A percentile compares a stretch with the other conserved stretches of the same genome.
Evolutionary conservation across 2,797 vertebrate species (phyloP).

Genomic region (Crenuchus spilurus): DNA sequence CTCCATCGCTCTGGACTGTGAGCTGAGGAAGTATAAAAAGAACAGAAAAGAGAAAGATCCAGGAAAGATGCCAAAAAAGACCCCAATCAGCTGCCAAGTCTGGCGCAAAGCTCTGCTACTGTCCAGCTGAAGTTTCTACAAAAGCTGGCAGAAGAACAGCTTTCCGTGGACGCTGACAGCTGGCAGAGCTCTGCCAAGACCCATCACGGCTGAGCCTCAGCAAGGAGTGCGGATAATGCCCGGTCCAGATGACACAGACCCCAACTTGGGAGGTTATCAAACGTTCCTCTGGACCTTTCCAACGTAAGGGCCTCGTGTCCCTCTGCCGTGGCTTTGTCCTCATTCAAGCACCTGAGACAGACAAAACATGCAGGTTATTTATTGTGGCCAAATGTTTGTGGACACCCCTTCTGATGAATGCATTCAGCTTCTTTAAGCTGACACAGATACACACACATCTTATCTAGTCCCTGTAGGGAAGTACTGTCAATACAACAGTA

Average conservation of each 20-base stretch:
- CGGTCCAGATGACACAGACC: background rate
- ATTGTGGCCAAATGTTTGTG: too few species aligned
- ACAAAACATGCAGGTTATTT: too few species aligned
- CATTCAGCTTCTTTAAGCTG: too few species aligned
- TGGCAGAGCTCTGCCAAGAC: background rate
- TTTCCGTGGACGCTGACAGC: background rate
- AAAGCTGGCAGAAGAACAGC: background rate
- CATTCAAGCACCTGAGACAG: too few species aligned
- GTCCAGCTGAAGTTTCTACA: background rate
- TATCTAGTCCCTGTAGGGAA: too few species aligned
- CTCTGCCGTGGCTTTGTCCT: too few species aligned
- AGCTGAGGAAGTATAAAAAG: background rate
- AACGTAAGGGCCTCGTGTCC: too few species aligned
- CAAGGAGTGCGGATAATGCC: background rate
- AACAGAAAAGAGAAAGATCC: constrained; percentile 3
- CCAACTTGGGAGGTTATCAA: background rate
- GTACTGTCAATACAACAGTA: too few species aligned
- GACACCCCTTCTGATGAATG: too few species aligned
- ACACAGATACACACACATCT: too few species aligned
- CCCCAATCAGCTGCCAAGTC: background rate
- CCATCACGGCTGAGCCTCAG: constrained; percentile 1
- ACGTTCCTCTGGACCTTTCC: background rate
- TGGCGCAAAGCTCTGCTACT: background rate
- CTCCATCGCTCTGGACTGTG: constrained; percentile 74
- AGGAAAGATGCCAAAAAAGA: background rate